These are phyloP conservation scores for Girardinichthys multiradiatus DNA, from an alignment of 2,113 vertebrate genomes.

Conservation along the genomic window DNA sequence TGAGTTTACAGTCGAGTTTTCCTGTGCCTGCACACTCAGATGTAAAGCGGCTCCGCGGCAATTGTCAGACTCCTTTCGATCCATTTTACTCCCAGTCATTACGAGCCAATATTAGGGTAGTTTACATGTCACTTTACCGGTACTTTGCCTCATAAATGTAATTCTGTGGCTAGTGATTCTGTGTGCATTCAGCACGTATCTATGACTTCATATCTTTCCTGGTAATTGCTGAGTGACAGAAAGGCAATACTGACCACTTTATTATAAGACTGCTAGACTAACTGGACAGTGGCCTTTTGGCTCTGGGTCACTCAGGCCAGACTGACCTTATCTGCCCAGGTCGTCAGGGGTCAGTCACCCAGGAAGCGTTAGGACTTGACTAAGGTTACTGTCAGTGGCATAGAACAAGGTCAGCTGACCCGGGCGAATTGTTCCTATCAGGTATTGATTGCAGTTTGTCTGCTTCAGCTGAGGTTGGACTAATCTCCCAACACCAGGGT, in stretches of 20 bases:
- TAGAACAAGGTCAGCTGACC: conserved; percentile 66
- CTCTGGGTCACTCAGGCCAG: conserved; percentile 82
- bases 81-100: conserved; percentile 70
- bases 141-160: conserved; percentile 71
- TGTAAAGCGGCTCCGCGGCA: conserved; percentile 50
- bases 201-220: conserved; percentile 76
- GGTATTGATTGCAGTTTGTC: conserved; percentile 76
- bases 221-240: conserved; percentile 91
- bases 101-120: conserved; percentile 76
- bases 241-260: conserved; percentile 96
- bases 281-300: conserved; percentile 79
- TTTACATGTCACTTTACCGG: conserved; percentile 79
- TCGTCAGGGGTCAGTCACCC: conserved; percentile 87
- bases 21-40: conserved; percentile 13
- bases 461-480: conserved; percentile 61
- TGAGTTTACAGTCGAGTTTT: conserved; percentile 13
- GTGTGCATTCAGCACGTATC: conserved; percentile 84
- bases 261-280: conserved; percentile 87
- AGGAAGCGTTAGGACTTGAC: conserved; percentile 78
- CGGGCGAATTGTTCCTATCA: conserved; percentile 64
- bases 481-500: conserved; percentile 65
- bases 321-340: conserved; percentile 83
- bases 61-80: conserved; percentile 62
- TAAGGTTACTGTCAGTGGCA: conserved; percentile 53
- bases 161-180: conserved; percentile 81